These are phyloP conservation scores for Melanerpes formicivorus DNA, from an alignment of 2,113 vertebrate species.

Conservation along the genomic window DNA sequence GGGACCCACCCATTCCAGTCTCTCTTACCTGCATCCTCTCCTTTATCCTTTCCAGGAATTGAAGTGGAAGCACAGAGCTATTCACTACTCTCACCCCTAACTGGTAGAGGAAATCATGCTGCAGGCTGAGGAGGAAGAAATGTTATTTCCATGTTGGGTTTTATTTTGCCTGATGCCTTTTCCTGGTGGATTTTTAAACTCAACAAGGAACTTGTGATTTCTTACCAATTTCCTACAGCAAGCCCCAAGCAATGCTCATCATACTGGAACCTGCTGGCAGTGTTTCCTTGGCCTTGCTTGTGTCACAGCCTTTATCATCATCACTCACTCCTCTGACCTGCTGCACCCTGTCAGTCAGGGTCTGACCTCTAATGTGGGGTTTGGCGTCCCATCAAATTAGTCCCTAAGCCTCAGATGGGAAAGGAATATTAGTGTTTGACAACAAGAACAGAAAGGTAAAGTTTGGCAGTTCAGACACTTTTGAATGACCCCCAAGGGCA, in stretches of 20 bases:
- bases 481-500: not conserved
- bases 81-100: not conserved
- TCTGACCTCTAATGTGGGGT: not conserved
- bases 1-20: not conserved
- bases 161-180: not conserved
- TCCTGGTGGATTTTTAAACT: not conserved
- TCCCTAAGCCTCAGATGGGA: not conserved
- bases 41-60: not conserved
- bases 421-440: slow-evolving; percentile 7
- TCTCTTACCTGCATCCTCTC: not conserved
- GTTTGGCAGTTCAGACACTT: slow-evolving; percentile 12
- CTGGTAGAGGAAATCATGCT: not conserved
- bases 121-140: not conserved
- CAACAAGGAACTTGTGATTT: not conserved
- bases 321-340: not conserved
- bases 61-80: not conserved
- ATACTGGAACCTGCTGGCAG: not conserved
- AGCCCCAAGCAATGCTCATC: not conserved
- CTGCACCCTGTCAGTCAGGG: not conserved
- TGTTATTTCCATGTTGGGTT: not conserved
- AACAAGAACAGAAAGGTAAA: not conserved
- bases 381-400: not conserved
- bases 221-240: not conserved
- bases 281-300: not conserved
- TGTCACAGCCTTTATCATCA: not conserved